Evolutionary conservation across 2,113 vertebrate species (phyloP), one percentile per base, ranked within the genome.

Genomic region (Colossoma macropomum): DNA sequence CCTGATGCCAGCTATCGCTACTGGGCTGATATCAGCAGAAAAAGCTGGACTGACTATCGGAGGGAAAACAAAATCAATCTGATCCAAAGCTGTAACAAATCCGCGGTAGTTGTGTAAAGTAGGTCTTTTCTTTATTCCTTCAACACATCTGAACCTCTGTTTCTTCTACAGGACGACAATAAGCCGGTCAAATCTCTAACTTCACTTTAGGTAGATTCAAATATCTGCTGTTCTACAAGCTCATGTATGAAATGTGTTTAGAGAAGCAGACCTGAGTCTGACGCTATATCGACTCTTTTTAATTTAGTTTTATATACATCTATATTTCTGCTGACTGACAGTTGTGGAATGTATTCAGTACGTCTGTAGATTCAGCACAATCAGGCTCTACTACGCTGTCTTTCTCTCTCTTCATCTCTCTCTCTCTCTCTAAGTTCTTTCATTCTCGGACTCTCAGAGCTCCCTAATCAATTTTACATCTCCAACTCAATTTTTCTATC

Each of bases 361-460:
- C 17, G 32, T 41, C 66, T 71, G 78, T 56, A 15, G 32, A 71
- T 27, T 80, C 66, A 80, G 66, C 78, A 71, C 13, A 80, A 80
- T 59, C 10, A 6, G 2, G 16, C 59, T 62, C 59, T 25, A n/a
- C 5, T 15, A 2, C 0, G 2, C 23, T 17, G 21, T 38, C 28
- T 66, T 13, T 4, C 8, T 56, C 23, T 45, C 28, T 17, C 63
- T 69, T 25, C 38, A 30, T 25, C n/a, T 60, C 32, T 59, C 15
- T 15, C 21, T 45, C n/a, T 19, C n/a, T 66, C 45, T 21, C 50
- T n/a, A 9, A 69, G 21, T 69, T 16, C 27, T 66, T 32, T 32
- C 16, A 32, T 30, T 17, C 15, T 30, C 27, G 16, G 62, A 12
- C 27, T 66, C 3, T 32, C 10, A 66, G 12, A 32, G 13, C 28